Evolutionary conservation across 2,113 vertebrate genomes (phyloP).

Genomic region (Dendropsophus ebraccatus): DNA sequence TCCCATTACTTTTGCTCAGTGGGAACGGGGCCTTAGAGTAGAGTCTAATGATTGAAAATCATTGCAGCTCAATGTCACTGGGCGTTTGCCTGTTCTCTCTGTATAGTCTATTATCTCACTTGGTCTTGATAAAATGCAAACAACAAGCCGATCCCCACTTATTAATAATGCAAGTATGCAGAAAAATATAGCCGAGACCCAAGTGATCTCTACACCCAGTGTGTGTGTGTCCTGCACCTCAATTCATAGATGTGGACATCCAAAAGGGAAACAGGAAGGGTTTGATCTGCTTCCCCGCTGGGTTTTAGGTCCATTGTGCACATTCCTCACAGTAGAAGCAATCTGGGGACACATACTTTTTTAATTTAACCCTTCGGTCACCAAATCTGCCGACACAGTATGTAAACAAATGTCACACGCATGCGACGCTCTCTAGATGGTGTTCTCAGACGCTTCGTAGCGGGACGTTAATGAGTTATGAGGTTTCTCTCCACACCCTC

Average conservation of each 20-base stretch:
- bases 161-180: conserved; percentile 11
- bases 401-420: background rate
- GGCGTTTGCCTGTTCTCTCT: background rate
- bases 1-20: no score
- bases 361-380: background rate
- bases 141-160: background rate
- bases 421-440: background rate
- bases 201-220: background rate
- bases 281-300: conserved; percentile 11
- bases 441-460: conserved; percentile 2
- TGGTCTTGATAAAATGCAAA: background rate
- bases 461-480: conserved; percentile 19
- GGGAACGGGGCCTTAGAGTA: no score
- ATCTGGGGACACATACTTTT: background rate
- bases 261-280: conserved; percentile 27
- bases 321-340: background rate
- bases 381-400: background rate
- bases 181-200: background rate
- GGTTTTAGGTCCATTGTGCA: background rate
- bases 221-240: background rate
- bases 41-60: background rate
- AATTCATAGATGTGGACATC: conserved; percentile 1
- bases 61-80: background rate
- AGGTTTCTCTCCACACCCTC: conserved; percentile 28
- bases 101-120: background rate